phyloP scores from a whole-genome alignment of 2,113 vertebrate genomes.

The Sinocyclocheilus grahami region DNA sequence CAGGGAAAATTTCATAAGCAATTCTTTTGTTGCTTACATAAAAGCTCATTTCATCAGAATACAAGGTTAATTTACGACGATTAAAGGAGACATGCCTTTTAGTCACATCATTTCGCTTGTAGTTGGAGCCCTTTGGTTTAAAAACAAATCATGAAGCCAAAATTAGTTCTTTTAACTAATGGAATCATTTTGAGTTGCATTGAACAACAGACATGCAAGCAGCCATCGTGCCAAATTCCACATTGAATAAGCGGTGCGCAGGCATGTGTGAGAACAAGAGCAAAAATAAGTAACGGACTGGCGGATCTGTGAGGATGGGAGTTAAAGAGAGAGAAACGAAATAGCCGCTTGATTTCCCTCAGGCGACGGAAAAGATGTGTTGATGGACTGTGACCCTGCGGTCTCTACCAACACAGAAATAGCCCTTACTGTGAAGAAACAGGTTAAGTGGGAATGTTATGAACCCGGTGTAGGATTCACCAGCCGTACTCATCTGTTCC shows the following conservation, averaged over 20 bases:
- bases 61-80: neutral
- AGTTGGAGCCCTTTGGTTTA: neutral
- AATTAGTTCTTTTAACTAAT: neutral
- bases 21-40: neutral
- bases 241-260: neutral
- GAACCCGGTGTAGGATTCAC: neutral
- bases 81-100: neutral
- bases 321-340: constrained; percentile 24
- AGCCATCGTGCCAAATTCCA: neutral
- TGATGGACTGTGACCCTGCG: neutral
- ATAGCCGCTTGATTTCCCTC: constrained; percentile 5
- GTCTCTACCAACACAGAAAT: neutral
- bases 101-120: too few species aligned
- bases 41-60: neutral
- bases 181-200: neutral
- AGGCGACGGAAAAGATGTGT: neutral
- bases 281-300: constrained; percentile 38
- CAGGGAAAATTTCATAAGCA: neutral
- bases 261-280: constrained; percentile 42
- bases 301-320: constrained; percentile 49
- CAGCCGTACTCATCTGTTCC: neutral
- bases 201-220: neutral
- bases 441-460: constrained; percentile 42
- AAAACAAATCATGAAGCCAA: neutral
- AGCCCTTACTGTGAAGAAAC: neutral